Percentiles rank a stretch among this genome's conserved stretches.
These are phyloP conservation scores for Schrankia costaestrigalis DNA, from an alignment of 2,888 invertebrate genomes.

Conservation along the genomic window DNA sequence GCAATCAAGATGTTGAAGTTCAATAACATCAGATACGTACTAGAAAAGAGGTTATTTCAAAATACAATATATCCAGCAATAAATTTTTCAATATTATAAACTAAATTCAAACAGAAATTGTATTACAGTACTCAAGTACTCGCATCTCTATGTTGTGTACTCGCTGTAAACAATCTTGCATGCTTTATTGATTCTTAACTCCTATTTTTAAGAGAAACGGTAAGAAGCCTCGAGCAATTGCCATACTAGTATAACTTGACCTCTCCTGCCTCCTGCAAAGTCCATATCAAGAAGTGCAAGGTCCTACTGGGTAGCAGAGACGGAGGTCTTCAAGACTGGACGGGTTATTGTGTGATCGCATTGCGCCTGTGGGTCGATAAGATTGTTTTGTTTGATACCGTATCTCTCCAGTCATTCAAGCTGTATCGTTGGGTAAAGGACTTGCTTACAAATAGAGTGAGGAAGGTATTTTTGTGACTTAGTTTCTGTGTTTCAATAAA, in stretches of 20 bases:
- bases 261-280: slow-evolving; percentile 1
- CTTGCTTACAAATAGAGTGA: too few species aligned
- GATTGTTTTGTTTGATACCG: slow-evolving; percentile 44
- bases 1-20: too few species aligned
- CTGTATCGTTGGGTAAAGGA: slow-evolving; percentile 4
- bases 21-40: too few species aligned
- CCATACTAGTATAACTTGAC: slow-evolving; percentile 18
- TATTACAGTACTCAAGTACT: slow-evolving; percentile 28
- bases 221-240: slow-evolving; percentile 25
- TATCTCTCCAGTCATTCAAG: slow-evolving; percentile 21
- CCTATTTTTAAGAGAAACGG: slow-evolving; percentile 24
- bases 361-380: slow-evolving; percentile 40
- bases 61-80: slow-evolving; percentile 10
- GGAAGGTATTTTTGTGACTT: too few species aligned
- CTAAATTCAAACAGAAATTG: slow-evolving; percentile 36
- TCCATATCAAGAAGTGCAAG: neutral
- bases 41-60: too few species aligned
- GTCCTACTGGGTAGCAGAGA: neutral
- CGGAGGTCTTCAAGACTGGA: slow-evolving; percentile 20
- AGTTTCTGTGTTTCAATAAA: too few species aligned
- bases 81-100: slow-evolving; percentile 22
- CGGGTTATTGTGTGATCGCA: slow-evolving; percentile 34
- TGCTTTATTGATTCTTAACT: slow-evolving; percentile 37
- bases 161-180: slow-evolving; percentile 35
- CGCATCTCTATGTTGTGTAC: slow-evolving; percentile 26